phyloP scores from a whole-genome alignment of 2,797 vertebrate genomes.

The Petrocephalus sullivani region DNA sequence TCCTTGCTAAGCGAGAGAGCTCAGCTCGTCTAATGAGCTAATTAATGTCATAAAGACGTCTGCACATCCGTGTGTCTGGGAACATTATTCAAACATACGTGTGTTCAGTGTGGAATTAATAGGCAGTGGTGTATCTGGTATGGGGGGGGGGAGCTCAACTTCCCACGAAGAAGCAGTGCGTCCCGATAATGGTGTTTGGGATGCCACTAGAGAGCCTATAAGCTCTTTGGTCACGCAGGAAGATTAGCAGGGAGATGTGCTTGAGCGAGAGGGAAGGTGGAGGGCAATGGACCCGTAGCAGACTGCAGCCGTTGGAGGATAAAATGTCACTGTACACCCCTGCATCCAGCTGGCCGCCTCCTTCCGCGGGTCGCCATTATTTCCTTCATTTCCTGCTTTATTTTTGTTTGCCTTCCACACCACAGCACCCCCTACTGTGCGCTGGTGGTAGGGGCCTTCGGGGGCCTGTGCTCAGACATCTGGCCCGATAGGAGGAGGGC shows the following conservation, averaged over 20 bases:
- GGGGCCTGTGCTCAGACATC: neutral
- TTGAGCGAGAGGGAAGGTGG: constrained; percentile 68
- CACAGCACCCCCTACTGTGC: neutral
- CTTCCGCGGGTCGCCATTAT: neutral
- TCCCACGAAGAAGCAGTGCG: constrained; percentile 42
- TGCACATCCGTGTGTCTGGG: constrained; percentile 50
- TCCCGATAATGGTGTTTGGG: constrained; percentile 72
- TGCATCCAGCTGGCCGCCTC: neutral
- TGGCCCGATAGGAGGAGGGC: neutral
- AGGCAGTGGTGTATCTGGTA: constrained; percentile 30
- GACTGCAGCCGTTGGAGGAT: neutral
- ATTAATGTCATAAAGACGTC: constrained; percentile 33
- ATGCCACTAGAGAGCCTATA: constrained; percentile 70
- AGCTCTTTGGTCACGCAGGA: constrained; percentile 70
- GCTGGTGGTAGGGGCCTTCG: neutral
- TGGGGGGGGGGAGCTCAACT: constrained; percentile 13
- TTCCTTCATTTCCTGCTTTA: neutral
- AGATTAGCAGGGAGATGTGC: constrained; percentile 70
- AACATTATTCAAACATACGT: constrained; percentile 39
- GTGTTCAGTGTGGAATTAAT: constrained; percentile 34
- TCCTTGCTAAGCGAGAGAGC: constrained; percentile 27
- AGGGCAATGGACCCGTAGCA: constrained; percentile 64
- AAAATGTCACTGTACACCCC: neutral
- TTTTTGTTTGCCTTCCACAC: neutral
- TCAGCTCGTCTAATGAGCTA: constrained; percentile 30